A percentile compares a stretch with the other conserved stretches of the same genome.
phyloP scores from a whole-genome alignment of 2,888 invertebrate genomes.

The Eretmocerus hayati region DNA sequence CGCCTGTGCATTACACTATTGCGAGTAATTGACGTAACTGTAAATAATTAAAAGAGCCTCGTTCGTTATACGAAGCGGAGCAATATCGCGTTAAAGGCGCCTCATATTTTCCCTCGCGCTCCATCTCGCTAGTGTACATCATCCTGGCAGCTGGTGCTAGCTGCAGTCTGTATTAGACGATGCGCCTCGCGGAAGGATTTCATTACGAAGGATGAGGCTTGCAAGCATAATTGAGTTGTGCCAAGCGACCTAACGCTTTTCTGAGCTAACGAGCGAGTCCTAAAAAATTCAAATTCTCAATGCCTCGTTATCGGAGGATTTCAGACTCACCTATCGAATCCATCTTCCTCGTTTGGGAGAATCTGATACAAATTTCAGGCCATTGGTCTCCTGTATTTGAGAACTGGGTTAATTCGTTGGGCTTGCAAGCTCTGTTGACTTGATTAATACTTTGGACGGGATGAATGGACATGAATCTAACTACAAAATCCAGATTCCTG shows the following conservation, averaged over 20 bases:
- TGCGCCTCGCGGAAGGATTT: too few species aligned
- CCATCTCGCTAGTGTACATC: not conserved
- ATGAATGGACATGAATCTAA: too few species aligned
- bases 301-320: constrained; percentile 9
- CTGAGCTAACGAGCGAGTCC: constrained; percentile 10
- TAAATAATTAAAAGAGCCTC: constrained; percentile 21
- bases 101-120: too few species aligned
- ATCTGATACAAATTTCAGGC: too few species aligned
- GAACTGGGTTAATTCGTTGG: too few species aligned
- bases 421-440: too few species aligned
- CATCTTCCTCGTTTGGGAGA: too few species aligned
- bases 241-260: not conserved
- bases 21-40: constrained; percentile 16
- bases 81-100: constrained; percentile 1
- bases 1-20: constrained; percentile 2
- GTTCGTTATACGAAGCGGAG: constrained; percentile 12
- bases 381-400: too few species aligned
- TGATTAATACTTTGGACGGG: too few species aligned
- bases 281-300: constrained; percentile 6
- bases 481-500: too few species aligned
- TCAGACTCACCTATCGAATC: not conserved
- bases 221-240: constrained; percentile 10
- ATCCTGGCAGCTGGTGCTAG: not conserved
- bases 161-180: too few species aligned
- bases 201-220: too few species aligned